phyloP scores from a whole-genome alignment of 37 sponge, comb jelly and placozoan genomes.

The Hexactinellida sp. region DNA sequence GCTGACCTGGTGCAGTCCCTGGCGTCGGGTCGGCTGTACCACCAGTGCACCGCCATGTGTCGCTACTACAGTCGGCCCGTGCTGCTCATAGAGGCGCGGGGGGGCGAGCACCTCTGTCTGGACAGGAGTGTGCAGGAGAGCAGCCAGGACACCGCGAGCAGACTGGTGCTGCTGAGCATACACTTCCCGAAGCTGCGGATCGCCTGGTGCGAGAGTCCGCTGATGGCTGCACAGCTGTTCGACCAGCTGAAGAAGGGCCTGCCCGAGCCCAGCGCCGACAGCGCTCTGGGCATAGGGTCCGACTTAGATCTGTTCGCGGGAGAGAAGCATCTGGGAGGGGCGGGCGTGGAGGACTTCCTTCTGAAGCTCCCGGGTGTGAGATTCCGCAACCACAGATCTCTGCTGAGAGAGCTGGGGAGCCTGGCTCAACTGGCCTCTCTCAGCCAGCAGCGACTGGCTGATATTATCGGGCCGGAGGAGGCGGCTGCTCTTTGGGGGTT shows the following conservation, averaged over 20 bases:
- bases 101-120: constrained; percentile 64
- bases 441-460: neutral
- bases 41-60: constrained; percentile 80
- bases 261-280: constrained; percentile 48
- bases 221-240: constrained; percentile 1
- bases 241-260: neutral
- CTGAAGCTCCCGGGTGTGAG: constrained; percentile 79
- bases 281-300: constrained; percentile 35
- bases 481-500: neutral
- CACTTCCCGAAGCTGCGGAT: constrained; percentile 78
- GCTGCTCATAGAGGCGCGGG: constrained; percentile 81
- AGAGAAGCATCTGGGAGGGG: neutral
- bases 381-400: constrained; percentile 65
- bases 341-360: constrained; percentile 46
- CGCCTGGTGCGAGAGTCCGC: neutral
- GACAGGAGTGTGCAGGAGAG: constrained; percentile 35
- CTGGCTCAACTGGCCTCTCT: neutral
- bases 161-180: constrained; percentile 73
- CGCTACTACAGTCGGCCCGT: constrained; percentile 64
- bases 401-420: neutral
- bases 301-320: neutral
- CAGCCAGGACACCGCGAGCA: constrained; percentile 31
- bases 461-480: neutral
- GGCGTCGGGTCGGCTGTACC: constrained; percentile 80
- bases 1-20: constrained; percentile 85